These are phyloP conservation scores for Columba guinea DNA, from an alignment of 2,797 vertebrate genomes.

Conservation along the genomic window DNA sequence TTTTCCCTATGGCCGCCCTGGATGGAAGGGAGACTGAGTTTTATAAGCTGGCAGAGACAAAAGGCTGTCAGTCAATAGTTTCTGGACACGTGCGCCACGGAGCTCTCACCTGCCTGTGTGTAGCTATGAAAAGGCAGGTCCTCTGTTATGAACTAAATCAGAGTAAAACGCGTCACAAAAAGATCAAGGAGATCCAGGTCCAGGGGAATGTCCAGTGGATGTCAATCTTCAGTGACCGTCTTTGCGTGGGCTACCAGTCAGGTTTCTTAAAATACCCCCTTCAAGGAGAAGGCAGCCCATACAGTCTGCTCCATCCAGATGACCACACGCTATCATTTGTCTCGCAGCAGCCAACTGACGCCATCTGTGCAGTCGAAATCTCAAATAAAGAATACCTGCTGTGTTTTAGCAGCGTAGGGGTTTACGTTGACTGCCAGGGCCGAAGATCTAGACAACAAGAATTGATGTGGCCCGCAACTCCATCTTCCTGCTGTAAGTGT, in stretches of 20 bases:
- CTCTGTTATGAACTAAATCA: constrained; percentile 96
- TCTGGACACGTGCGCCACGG: constrained; percentile 87
- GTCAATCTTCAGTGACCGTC: constrained; percentile 91
- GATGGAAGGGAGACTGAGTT: constrained; percentile 93
- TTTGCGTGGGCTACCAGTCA: constrained; percentile 93
- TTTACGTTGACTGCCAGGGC: constrained; percentile 97
- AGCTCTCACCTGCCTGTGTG: constrained; percentile 90
- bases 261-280: constrained; percentile 91
- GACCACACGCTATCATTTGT: constrained; percentile 97
- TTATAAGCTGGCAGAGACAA: constrained; percentile 93
- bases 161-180: constrained; percentile 90
- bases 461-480: constrained; percentile 94
- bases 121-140: constrained; percentile 96
- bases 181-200: constrained; percentile 90
- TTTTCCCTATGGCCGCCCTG: constrained; percentile 88
- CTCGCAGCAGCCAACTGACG: constrained; percentile 87
- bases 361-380: constrained; percentile 95
- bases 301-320: constrained; percentile 89
- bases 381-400: constrained; percentile 97
- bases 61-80: constrained; percentile 92
- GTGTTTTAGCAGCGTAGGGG: constrained; percentile 95
- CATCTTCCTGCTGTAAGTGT: constrained; percentile 92
- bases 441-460: constrained; percentile 97
- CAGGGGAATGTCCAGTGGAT: constrained; percentile 93
- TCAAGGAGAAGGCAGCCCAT: constrained; percentile 84